Conservation (phyloP, 1,140 invertebrate species). For the Drosophila sucinea region DNA sequence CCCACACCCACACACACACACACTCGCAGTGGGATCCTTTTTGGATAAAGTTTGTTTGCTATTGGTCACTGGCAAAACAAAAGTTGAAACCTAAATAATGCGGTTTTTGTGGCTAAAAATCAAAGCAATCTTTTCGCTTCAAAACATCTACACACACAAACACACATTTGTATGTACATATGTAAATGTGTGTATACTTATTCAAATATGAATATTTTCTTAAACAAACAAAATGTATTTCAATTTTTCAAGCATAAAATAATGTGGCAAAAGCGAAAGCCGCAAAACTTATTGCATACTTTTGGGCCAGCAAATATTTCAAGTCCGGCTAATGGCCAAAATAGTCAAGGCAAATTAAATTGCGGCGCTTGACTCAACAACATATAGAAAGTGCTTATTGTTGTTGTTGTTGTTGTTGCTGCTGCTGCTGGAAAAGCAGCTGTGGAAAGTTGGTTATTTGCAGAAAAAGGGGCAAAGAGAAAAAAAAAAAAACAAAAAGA, state of each 20-base stretch:
- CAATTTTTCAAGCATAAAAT: constrained; percentile 56
- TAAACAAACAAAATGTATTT: constrained; percentile 60
- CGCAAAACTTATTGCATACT: constrained; percentile 56
- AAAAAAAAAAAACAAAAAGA: not conserved
- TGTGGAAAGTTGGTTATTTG: not conserved
- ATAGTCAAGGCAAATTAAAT: constrained; percentile 63
- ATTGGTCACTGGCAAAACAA: constrained; percentile 44
- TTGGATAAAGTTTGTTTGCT: constrained; percentile 38
- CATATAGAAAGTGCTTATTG: constrained; percentile 20
- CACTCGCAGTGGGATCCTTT: not conserved
- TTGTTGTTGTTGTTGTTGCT: not conserved
- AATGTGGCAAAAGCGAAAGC: constrained; percentile 49
- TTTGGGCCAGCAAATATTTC: constrained; percentile 15
- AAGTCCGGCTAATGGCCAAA: constrained; percentile 42
- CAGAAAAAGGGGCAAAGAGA: not conserved
- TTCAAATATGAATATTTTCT: constrained; percentile 34
- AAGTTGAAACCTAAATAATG: constrained; percentile 68
- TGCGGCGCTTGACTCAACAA: constrained; percentile 47
- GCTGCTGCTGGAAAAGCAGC: not conserved
- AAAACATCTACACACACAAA: constrained; percentile 1
- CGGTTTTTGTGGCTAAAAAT: constrained; percentile 63
- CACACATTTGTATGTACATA: not conserved
- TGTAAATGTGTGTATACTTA: too few relatives aligned
- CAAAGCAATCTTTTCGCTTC: constrained; percentile 55
- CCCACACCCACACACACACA: not conserved